Base-by-base conservation (phyloP, 1,140 invertebrate species). In the Brachionus koreanus region DNA sequence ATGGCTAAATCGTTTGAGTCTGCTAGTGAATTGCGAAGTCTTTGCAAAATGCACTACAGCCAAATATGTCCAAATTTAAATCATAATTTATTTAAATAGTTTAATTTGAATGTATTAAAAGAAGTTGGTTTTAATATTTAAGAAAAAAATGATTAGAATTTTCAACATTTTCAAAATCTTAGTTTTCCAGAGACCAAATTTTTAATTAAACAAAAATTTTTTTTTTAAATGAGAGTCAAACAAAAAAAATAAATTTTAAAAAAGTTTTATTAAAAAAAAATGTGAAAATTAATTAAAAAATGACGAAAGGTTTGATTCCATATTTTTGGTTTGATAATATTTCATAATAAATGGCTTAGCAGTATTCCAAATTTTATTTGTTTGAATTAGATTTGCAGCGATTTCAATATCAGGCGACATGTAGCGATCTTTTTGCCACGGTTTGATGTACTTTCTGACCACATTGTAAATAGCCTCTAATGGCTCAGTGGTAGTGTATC, bases 361-460 rank as follows among this genome's bases (percentile, higher is more conserved):
- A 9, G 19, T 13, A 35, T 79, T 79, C 49, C 49, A 79, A 42
- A 79, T 79, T 86, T 91, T 90, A 67, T 90, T 90, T 46, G 91
- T 89, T 43, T 89, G 87, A 5, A 92, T 85, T 0, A 92, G 85
- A 65, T 90, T 88, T 0, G 90, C 91, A 1, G 89, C 91, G 16
- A 89, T 89, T 57, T 92, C 90, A 82, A 92, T 92, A 84, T 92
- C 92, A 0, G 91, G 91, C 5, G 91, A 87, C 91, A 92, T 92
- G 84, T 88, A 92, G n/a, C 92, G 87, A 86, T 92, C 92, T 84
- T 90, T 91, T 65, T 91, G 90, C 91, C 90, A 92, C 3, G 91
- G 87, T 72, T 91, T 91, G 83, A 10, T 86, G 85, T 72, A 82
- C 63, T 61, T 37, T 81, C 63, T 76, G 74, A 57, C 46, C 83